Evolutionary conservation across 2,113 vertebrate species (phyloP).

Genomic region (Isurus oxyrinchus): DNA sequence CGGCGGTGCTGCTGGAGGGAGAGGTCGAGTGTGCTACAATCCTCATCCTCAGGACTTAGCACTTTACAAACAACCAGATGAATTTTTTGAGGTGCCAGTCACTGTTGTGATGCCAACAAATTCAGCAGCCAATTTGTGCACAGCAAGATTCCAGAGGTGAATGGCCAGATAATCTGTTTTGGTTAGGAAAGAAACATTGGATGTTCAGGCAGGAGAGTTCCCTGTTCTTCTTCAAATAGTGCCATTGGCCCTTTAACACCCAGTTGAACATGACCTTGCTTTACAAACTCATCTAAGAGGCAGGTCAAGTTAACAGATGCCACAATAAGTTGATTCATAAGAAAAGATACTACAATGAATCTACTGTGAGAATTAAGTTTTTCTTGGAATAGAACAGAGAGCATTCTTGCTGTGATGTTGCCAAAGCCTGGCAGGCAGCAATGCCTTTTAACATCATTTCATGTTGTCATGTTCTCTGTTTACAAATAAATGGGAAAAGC

Average conservation of each 20-base stretch:
- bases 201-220: neutral
- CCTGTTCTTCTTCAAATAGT: neutral
- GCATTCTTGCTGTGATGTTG: too few relatives aligned
- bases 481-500: too few relatives aligned
- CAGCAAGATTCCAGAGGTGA: neutral
- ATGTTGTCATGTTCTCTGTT: too few relatives aligned
- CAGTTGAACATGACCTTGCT: neutral
- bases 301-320: too few relatives aligned
- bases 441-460: too few relatives aligned
- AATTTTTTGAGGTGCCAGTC: neutral
- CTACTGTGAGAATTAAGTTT: too few relatives aligned
- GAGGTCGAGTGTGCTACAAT: too few relatives aligned
- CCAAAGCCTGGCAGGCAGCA: too few relatives aligned
- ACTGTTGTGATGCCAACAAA: neutral
- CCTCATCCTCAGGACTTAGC: neutral
- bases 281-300: neutral
- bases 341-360: too few relatives aligned
- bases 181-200: neutral
- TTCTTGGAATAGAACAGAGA: too few relatives aligned
- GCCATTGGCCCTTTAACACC: neutral
- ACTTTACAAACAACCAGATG: neutral
- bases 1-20: too few relatives aligned
- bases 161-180: neutral
- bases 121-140: neutral
- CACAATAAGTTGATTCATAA: too few relatives aligned